phyloP scores from a whole-genome alignment of 2,888 invertebrate species.

The Cylloceria caligata region DNA sequence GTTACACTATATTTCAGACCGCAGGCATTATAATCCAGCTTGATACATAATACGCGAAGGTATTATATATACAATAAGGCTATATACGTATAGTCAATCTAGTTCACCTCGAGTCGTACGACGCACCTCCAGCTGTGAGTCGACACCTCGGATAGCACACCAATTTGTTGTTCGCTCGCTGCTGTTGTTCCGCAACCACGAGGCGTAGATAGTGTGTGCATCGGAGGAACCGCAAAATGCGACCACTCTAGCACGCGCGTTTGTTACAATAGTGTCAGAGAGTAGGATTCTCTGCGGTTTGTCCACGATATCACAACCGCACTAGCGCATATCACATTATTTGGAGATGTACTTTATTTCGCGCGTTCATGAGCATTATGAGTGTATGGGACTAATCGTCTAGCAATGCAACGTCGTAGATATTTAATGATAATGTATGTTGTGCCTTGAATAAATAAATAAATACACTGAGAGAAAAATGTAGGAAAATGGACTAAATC shows the following conservation, averaged over 20 bases:
- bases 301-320: slow-evolving; percentile 47
- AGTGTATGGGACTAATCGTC: neutral
- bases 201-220: slow-evolving; percentile 29
- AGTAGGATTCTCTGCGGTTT: slow-evolving; percentile 49
- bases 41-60: slow-evolving; percentile 6
- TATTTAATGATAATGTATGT: neutral
- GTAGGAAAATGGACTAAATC: no score
- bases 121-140: slow-evolving; percentile 14
- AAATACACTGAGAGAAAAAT: no score
- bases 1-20: slow-evolving; percentile 28
- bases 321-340: slow-evolving; percentile 12
- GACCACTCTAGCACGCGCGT: slow-evolving; percentile 51
- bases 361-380: neutral
- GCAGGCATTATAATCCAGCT: slow-evolving; percentile 15
- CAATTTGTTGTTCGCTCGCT: slow-evolving; percentile 37
- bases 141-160: slow-evolving; percentile 34
- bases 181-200: slow-evolving; percentile 29
- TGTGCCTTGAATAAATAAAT: neutral
- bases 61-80: neutral
- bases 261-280: slow-evolving; percentile 43
- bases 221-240: slow-evolving; percentile 62
- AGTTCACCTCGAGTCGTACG: slow-evolving; percentile 31
- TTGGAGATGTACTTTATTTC: neutral
- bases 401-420: neutral
- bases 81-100: slow-evolving; percentile 19